phyloP scores from a whole-genome alignment of 2,113 vertebrate genomes.

The Cinclus mexicanus region DNA sequence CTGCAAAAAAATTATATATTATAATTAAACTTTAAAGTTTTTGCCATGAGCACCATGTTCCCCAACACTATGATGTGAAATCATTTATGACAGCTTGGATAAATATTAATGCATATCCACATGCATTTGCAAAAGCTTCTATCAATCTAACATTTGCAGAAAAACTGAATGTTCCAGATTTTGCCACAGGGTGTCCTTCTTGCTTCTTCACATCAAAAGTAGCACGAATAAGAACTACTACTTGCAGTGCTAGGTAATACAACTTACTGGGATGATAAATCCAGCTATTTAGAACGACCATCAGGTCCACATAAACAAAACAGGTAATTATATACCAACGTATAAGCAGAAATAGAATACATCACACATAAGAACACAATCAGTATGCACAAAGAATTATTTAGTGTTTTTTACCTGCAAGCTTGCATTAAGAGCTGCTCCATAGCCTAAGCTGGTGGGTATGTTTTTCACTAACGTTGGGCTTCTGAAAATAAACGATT shows the following conservation, averaged over 20 bases:
- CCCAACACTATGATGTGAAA: constrained; percentile 92
- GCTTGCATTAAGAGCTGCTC: constrained; percentile 97
- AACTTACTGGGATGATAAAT: constrained; percentile 72
- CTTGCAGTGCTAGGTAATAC: constrained; percentile 73
- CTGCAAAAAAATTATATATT: constrained; percentile 97
- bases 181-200: constrained; percentile 94
- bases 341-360: neutral
- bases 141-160: constrained; percentile 87
- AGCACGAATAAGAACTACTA: constrained; percentile 69
- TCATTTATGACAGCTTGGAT: constrained; percentile 98
- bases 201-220: constrained; percentile 84
- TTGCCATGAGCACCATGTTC: constrained; percentile 93
- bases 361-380: neutral
- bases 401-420: constrained; percentile 87
- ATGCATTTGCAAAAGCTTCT: constrained; percentile 91
- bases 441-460: constrained; percentile 97
- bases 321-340: neutral
- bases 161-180: constrained; percentile 84
- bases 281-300: constrained; percentile 56
- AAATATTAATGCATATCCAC: constrained; percentile 98
- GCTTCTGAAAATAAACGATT: constrained; percentile 83
- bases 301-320: constrained; percentile 17
- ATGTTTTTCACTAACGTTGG: constrained; percentile 99
- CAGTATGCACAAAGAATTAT: neutral
- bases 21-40: constrained; percentile 98